Percentiles rank a stretch among this genome's conserved stretches.
Evolutionary conservation across 2,113 vertebrate genomes (phyloP).

Genomic region (Catagonus wagneri): DNA sequence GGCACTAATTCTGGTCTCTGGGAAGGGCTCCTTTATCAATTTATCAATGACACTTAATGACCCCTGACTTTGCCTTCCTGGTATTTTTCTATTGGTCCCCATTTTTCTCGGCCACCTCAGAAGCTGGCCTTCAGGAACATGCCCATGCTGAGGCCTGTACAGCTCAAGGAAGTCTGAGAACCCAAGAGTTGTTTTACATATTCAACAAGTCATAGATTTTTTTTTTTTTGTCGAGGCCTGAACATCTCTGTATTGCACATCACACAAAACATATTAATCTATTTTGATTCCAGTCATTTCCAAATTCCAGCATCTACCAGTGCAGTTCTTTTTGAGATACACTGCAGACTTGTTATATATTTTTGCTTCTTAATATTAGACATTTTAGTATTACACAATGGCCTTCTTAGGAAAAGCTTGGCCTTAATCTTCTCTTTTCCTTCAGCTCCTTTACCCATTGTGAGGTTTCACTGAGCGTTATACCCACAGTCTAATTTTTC

Average conservation of each 20-base stretch:
- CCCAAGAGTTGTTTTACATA: neutral
- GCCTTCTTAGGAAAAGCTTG: neutral
- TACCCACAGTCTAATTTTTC: neutral
- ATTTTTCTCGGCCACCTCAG: neutral
- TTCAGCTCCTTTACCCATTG: neutral
- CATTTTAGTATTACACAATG: neutral
- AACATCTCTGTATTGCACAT: neutral
- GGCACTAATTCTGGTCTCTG: neutral
- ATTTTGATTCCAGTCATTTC: neutral
- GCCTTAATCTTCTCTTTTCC: neutral
- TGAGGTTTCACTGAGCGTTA: neutral
- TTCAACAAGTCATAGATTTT: neutral
- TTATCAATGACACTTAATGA: neutral
- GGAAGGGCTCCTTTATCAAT: neutral
- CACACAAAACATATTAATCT: neutral
- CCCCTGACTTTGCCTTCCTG: neutral
- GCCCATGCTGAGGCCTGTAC: neutral
- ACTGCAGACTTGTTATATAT: neutral
- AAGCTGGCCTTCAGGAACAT: neutral
- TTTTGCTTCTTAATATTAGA: neutral
- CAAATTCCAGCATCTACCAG: conserved; percentile 22
- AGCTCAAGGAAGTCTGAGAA: neutral
- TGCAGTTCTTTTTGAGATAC: neutral
- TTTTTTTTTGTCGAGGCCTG: neutral
- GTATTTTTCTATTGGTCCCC: neutral